These are phyloP conservation scores for Gnathonemus echidnorhynchus DNA, from an alignment of 2,113 vertebrate species.

Conservation along the genomic window DNA sequence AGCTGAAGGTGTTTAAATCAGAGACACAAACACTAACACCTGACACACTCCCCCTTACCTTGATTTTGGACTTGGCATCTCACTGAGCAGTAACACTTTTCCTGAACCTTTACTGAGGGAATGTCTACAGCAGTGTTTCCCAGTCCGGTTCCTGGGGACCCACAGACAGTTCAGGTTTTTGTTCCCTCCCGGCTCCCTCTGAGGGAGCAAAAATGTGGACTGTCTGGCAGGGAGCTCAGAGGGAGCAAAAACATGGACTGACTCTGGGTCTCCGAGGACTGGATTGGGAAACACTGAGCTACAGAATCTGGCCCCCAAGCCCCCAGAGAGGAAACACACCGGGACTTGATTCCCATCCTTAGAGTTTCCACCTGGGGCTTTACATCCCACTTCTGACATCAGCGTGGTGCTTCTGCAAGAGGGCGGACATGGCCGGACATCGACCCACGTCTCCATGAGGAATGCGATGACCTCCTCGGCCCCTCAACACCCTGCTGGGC, in stretches of 20 bases:
- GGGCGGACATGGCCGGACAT: not conserved
- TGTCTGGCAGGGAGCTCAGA: not conserved
- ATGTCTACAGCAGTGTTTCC: not conserved
- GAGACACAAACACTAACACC: not conserved
- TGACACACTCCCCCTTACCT: not conserved
- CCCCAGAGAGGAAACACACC: not conserved
- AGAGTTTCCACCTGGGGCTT: not conserved
- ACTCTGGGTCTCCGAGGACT: not conserved
- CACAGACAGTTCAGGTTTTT: not conserved
- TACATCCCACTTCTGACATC: not conserved
- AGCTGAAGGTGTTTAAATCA: not conserved
- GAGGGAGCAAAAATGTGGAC: not conserved
- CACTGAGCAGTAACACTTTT: not conserved
- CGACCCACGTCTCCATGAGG: not conserved
- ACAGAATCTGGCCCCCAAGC: not conserved
- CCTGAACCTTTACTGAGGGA: not conserved
- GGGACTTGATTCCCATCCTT: not conserved
- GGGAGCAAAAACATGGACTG: not conserved
- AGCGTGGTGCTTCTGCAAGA: not conserved
- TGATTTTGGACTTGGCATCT: not conserved
- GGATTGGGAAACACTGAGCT: not conserved
- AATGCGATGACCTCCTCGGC: not conserved
- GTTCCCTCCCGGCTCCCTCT: not conserved
- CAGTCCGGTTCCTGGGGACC: not conserved
- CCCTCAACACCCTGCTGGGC: not conserved